These are phyloP conservation scores for Coilia nasus DNA, from an alignment of 2,797 vertebrate species.

Conservation along the genomic window DNA sequence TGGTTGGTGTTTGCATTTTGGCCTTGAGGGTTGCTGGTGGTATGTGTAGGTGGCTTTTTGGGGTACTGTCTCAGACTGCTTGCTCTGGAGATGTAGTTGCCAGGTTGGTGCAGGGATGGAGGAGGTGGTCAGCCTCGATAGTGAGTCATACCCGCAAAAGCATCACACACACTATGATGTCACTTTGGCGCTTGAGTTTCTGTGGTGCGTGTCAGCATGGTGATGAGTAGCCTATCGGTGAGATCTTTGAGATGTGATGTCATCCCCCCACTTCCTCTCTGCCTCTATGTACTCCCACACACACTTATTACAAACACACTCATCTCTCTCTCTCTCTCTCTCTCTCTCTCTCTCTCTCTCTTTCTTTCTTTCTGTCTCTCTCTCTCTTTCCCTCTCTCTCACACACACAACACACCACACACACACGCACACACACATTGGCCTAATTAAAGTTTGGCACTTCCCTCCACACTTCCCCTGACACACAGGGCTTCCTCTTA, in stretches of 20 bases:
- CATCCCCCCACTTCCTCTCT: background rate
- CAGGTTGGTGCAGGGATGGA: background rate
- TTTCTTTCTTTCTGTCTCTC: slow-evolving; percentile 3
- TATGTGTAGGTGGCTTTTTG: too few species aligned
- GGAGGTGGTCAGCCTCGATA: background rate
- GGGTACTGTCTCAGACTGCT: too few species aligned
- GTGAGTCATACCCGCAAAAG: background rate
- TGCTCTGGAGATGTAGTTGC: background rate
- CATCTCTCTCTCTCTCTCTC: background rate
- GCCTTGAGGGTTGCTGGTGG: too few species aligned
- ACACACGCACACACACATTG: slow-evolving; percentile 11
- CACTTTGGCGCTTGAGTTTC: background rate
- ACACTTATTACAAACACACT: too few species aligned
- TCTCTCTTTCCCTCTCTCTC: slow-evolving; percentile 28
- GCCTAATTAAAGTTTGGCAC: slow-evolving; percentile 19
- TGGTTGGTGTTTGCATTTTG: background rate
- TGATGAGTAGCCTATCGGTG: background rate
- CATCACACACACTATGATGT: background rate
- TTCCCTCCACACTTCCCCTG: background rate
- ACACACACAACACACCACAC: slow-evolving; percentile 26
- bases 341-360: background rate
- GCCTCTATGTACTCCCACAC: too few species aligned
- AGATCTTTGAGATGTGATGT: background rate
- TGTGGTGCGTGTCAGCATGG: background rate
- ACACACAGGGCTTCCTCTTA: slow-evolving; percentile 33